Evolutionary conservation across 2,888 invertebrate genomes (phyloP).

Genomic region (Iselma pallidipennis): DNA sequence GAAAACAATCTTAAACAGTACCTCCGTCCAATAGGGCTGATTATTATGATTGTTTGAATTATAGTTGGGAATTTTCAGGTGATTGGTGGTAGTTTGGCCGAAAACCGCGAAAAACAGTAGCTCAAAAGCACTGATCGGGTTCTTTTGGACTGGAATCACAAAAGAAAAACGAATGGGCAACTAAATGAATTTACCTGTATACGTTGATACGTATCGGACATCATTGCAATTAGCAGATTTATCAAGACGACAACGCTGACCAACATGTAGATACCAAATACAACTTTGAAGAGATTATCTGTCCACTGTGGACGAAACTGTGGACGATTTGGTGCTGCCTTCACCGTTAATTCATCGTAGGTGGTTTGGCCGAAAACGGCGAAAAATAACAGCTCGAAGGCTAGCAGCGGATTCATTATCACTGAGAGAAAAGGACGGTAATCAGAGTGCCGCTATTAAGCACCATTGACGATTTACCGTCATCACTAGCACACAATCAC

Average conservation of each 20-base stretch:
- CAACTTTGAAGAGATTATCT: conserved; percentile 83
- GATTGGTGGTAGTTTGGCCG: conserved; percentile 86
- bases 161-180: conserved; percentile 34
- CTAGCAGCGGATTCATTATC: conserved; percentile 85
- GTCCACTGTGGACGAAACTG: conserved; percentile 82
- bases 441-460: conserved; percentile 1
- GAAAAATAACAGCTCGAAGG: conserved; percentile 97
- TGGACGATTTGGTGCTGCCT: conserved; percentile 73
- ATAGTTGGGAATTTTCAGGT: conserved; percentile 71
- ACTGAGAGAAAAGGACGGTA: conserved; percentile 60
- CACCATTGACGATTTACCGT: conserved; percentile 8
- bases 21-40: conserved; percentile 83
- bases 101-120: conserved; percentile 98
- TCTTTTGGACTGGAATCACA: conserved; percentile 85
- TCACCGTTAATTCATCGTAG: conserved; percentile 71
- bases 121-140: conserved; percentile 92
- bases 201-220: conserved; percentile 99
- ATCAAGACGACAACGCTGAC: conserved; percentile 97
- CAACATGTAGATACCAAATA: conserved; percentile 97
- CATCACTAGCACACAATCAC: conserved; percentile 26
- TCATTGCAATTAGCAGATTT: conserved; percentile 99
- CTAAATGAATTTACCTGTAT: conserved; percentile 80
- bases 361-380: conserved; percentile 95
- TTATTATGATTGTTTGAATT: conserved; percentile 55
- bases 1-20: conserved; percentile 85